Evolutionary conservation across 1,140 invertebrate species (phyloP).

Genomic region (Melanaphis sacchari): DNA sequence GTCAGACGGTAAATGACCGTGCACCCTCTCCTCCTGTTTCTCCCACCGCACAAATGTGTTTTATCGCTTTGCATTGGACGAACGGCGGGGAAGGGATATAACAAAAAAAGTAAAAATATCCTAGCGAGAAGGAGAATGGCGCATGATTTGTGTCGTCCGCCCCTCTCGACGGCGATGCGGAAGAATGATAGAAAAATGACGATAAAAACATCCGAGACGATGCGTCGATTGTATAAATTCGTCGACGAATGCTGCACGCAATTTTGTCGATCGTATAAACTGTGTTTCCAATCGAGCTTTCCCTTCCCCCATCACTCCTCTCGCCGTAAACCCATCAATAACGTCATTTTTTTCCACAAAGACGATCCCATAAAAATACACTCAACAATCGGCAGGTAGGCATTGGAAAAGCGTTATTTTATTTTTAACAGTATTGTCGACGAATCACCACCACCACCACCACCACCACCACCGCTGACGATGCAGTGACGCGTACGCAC

Average conservation of each 20-base stretch:
- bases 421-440: not conserved
- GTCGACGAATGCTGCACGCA: not conserved
- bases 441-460: not conserved
- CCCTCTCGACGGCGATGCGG: not conserved
- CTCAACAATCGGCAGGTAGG: not conserved
- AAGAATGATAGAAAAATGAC: not conserved
- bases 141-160: conserved; percentile 9
- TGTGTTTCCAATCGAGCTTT: not conserved
- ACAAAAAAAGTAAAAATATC: not conserved
- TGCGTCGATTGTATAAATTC: not conserved
- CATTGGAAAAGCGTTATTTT: not conserved
- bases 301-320: not conserved
- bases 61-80: conserved; percentile 27
- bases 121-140: not conserved
- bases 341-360: not conserved
- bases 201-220: conserved; percentile 23
- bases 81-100: not conserved
- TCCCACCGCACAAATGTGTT: conserved; percentile 35
- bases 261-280: not conserved
- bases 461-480: too few relatives aligned
- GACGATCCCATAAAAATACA: not conserved
- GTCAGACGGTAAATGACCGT: conserved; percentile 55
- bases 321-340: not conserved
- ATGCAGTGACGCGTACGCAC: not conserved
- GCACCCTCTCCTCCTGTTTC: not conserved